A percentile compares a stretch with the other conserved stretches of the same genome.
Conservation (phyloP, 2,797 vertebrate genomes). For the Phoeniculus purpureus region DNA sequence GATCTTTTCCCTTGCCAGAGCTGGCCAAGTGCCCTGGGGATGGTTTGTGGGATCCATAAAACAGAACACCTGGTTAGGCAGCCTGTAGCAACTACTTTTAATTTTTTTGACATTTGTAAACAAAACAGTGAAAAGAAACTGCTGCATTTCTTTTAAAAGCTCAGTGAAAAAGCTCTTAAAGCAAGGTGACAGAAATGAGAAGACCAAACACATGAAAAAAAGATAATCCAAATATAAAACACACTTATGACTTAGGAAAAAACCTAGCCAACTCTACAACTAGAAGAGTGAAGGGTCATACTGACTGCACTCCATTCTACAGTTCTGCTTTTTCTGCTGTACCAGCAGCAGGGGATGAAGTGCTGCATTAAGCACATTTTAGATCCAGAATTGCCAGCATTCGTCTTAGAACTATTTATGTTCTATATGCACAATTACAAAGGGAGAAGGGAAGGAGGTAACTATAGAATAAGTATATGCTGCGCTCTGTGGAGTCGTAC, state of each 20-base stretch:
- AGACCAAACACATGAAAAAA: neutral
- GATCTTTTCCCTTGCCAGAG: neutral
- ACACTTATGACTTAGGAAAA: neutral
- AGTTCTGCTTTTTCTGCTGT: neutral
- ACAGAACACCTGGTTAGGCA: neutral
- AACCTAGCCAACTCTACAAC: neutral
- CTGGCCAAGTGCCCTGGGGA: neutral
- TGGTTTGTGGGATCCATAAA: conserved; percentile 8
- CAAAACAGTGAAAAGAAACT: neutral
- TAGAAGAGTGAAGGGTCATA: neutral
- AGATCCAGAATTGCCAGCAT: neutral
- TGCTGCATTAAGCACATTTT: neutral
- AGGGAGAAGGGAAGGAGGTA: neutral
- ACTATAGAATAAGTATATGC: neutral
- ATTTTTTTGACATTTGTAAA: neutral
- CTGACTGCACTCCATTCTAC: neutral
- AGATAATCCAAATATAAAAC: neutral
- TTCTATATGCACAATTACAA: neutral
- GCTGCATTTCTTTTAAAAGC: neutral
- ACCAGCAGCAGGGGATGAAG: neutral
- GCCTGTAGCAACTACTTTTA: neutral
- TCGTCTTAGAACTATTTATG: neutral
- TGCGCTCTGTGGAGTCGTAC: neutral
- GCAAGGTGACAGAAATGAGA: neutral
- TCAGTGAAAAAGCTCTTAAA: neutral